Evolutionary conservation across 2,888 invertebrate species (phyloP), one percentile per base, ranked within the genome.

Genomic region (Acronicta leporina): DNA sequence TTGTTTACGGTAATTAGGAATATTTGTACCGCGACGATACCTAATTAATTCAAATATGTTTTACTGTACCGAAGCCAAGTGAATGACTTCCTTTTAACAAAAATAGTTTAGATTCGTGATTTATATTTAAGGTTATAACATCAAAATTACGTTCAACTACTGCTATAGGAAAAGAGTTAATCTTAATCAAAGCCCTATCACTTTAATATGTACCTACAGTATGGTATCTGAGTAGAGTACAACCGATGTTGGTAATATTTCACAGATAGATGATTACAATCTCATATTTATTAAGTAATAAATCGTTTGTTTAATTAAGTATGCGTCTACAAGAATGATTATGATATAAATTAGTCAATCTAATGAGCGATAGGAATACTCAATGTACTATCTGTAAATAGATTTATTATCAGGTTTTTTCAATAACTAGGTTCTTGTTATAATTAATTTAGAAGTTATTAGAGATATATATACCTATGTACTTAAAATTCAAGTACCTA

Each of bases 271-370:
- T 66, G 72, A 73, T 71, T 64, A 73, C 63, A 60, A 75, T 71
- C 73, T 75, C 50, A 57, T 62, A 59, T 75, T 68, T 73, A 73
- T 73, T 75, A 73, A 68, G 72, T 64, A 71, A 68, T 71, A 74
- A 75, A 72, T 75, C 44, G 33, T 60, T 62, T 53, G 60, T 70
- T 75, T 74, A 63, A 68, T 72, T 64, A 74, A 64, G 62, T 60
- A 74, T 68, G 72, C 62, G 56, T 64, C 64, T 64, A 75, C 59
- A 54, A 62, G 58, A 75, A 63, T 59, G 60, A 75, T 73, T 62
- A 71, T 53, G 50, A 50, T 64, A 64, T 75, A 68, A 71, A 71
- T 75, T 64, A 62, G 59, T 46, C 48, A 50, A 51, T 62, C 16
- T 67, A 66, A 69, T 74, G 65, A 70, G 52, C 41, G 56, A 65